Evolutionary conservation across 1,140 invertebrate genomes (phyloP).

Genomic region (Mizuhopecten yessoensis): DNA sequence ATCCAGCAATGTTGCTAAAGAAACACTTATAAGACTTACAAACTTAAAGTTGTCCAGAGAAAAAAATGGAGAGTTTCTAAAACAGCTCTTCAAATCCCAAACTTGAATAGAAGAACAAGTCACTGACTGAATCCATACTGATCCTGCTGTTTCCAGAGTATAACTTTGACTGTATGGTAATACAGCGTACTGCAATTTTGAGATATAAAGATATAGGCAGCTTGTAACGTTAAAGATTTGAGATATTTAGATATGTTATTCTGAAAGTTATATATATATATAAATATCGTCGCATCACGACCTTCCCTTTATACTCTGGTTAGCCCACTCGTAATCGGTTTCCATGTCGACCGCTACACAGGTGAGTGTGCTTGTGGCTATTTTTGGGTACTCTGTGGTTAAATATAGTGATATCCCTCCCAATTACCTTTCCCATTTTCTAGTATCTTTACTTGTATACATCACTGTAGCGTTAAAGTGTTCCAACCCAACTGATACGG

Average conservation of each 20-base stretch:
- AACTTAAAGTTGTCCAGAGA: too few relatives aligned
- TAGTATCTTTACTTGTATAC: background rate
- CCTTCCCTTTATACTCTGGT: background rate
- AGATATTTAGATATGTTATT: background rate
- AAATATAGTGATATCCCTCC: constrained; percentile 18
- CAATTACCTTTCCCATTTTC: constrained; percentile 3
- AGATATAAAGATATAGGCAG: background rate
- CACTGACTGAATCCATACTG: too few relatives aligned
- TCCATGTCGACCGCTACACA: background rate
- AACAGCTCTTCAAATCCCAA: too few relatives aligned
- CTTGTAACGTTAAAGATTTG: background rate
- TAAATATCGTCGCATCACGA: background rate
- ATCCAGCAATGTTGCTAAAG: too few relatives aligned
- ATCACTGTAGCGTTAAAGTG: background rate
- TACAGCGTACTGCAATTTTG: too few relatives aligned
- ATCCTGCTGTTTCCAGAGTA: too few relatives aligned
- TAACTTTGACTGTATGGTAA: too few relatives aligned
- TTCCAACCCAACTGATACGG: background rate
- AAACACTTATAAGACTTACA: too few relatives aligned
- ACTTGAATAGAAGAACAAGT: too few relatives aligned
- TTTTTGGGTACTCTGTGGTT: background rate
- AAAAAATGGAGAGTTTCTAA: too few relatives aligned
- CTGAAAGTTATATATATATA: background rate
- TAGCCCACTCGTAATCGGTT: background rate
- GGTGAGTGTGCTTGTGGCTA: background rate